phyloP scores from a whole-genome alignment of 2,888 invertebrate genomes.

The Nephrocerus scutellatus region DNA sequence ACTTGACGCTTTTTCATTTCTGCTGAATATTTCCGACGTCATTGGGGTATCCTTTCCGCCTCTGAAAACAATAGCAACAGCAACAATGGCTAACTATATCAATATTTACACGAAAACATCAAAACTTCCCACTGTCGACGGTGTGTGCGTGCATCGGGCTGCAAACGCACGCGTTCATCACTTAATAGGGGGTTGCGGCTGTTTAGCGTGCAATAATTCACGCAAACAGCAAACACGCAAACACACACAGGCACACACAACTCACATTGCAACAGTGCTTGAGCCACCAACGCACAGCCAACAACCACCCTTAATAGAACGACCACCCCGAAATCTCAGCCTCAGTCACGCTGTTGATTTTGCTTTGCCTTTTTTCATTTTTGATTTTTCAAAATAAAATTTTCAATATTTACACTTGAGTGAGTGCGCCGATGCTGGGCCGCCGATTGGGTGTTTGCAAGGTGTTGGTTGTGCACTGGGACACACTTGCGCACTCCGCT shows the following conservation, averaged over 20 bases:
- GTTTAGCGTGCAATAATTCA: constrained; percentile 20
- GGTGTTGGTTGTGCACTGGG: constrained; percentile 21
- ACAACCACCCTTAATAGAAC: too few relatives aligned
- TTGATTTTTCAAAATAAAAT: constrained; percentile 18
- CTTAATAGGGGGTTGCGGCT: too few relatives aligned
- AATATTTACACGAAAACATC: constrained; percentile 21
- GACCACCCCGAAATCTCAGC: constrained; percentile 2
- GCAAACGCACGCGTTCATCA: constrained; percentile 23
- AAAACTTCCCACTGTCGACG: constrained; percentile 23
- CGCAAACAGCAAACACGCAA: constrained; percentile 2
- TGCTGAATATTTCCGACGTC: too few relatives aligned
- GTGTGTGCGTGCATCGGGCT: too few relatives aligned
- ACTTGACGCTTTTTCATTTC: too few relatives aligned
- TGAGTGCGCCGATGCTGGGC: too few relatives aligned
- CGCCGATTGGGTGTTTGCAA: constrained; percentile 21
- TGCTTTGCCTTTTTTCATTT: not conserved
- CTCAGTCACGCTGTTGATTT: not conserved
- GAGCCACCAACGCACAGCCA: too few relatives aligned
- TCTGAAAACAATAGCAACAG: too few relatives aligned
- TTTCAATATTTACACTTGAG: constrained; percentile 24
- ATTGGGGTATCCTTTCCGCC: too few relatives aligned
- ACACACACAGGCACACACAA: constrained; percentile 12
- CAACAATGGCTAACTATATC: constrained; percentile 17
- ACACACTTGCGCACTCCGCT: too few relatives aligned
- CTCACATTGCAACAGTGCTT: too few relatives aligned